A percentile compares a stretch with the other conserved stretches of the same genome.
These are phyloP conservation scores for Eubasilissa splendida DNA, from an alignment of 2,888 invertebrate species.

Conservation along the genomic window DNA sequence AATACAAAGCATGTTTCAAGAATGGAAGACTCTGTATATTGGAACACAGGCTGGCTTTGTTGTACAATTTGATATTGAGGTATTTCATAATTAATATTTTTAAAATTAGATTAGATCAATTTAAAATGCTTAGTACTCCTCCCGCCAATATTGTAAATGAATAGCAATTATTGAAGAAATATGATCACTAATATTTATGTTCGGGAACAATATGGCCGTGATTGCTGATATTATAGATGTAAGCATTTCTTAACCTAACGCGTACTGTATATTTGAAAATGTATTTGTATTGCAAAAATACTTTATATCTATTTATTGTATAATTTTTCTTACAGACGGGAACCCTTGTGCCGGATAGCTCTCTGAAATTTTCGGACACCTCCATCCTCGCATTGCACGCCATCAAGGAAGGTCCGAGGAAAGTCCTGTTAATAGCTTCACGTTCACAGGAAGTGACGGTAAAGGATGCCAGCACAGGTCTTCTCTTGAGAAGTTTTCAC, in stretches of 20 bases:
- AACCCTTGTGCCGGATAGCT: conserved; percentile 70
- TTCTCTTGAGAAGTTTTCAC: conserved; percentile 77
- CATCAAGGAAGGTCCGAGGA: conserved; percentile 81
- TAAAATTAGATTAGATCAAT: too few species aligned
- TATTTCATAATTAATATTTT: conserved; percentile 62
- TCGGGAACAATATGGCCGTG: too few species aligned
- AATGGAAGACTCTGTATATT: conserved; percentile 81
- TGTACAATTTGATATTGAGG: conserved; percentile 79
- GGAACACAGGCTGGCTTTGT: conserved; percentile 83
- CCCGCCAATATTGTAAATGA: too few species aligned
- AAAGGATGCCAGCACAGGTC: conserved; percentile 81
- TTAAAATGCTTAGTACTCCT: too few species aligned
- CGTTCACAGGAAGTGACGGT: conserved; percentile 80
- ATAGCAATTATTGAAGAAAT: too few species aligned
- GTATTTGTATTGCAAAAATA: too few species aligned
- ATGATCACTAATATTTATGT: too few species aligned
- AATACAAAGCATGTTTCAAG: conserved; percentile 82
- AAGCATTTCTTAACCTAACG: too few species aligned
- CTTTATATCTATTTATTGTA: too few species aligned
- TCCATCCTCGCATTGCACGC: conserved; percentile 81
- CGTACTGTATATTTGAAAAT: too few species aligned
- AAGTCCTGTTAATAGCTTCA: conserved; percentile 80
- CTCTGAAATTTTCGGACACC: conserved; percentile 76
- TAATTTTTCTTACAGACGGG: conserved; percentile 68
- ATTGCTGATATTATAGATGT: too few species aligned